These are phyloP conservation scores for Lasioglossum baleicum DNA, from an alignment of 1,140 invertebrate species.

Conservation along the genomic window DNA sequence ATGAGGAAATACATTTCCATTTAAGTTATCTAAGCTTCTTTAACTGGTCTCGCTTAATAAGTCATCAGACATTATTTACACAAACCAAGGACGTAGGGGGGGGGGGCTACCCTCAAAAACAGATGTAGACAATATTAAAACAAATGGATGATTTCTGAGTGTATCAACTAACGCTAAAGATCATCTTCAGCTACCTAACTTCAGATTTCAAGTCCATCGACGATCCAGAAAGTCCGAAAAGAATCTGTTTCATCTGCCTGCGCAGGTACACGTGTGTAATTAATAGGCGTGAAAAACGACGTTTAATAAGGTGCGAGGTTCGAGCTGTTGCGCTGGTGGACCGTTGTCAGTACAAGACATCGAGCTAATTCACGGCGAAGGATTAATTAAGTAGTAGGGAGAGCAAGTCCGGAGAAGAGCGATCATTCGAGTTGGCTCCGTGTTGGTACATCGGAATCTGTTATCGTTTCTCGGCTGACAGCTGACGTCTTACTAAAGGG, in stretches of 20 bases:
- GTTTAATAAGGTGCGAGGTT: conserved; percentile 46
- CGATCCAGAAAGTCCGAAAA: conserved; percentile 6
- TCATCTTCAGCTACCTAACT: too few species aligned
- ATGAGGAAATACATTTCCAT: too few species aligned
- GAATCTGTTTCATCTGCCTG: conserved; percentile 34
- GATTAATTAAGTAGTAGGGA: conserved; percentile 52
- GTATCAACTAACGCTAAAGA: too few species aligned
- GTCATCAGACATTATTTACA: too few species aligned
- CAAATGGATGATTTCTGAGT: too few species aligned
- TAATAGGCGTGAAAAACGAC: conserved; percentile 56
- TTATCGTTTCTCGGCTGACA: conserved; percentile 44
- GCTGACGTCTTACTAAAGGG: conserved; percentile 45
- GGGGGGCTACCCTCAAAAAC: too few species aligned
- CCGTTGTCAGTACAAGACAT: conserved; percentile 35
- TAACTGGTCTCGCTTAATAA: too few species aligned
- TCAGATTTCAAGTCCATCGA: too few species aligned
- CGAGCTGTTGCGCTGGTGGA: neutral
- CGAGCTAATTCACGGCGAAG: conserved; percentile 40
- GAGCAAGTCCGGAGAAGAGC: conserved; percentile 16
- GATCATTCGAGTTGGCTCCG: conserved; percentile 34
- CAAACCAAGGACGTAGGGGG: too few species aligned
- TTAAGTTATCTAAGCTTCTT: too few species aligned
- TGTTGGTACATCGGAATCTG: conserved; percentile 41
- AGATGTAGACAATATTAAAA: too few species aligned
- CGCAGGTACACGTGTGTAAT: conserved; percentile 35